phyloP scores from a whole-genome alignment of 1,140 invertebrate genomes.

The Homalodisca vitripennis region DNA sequence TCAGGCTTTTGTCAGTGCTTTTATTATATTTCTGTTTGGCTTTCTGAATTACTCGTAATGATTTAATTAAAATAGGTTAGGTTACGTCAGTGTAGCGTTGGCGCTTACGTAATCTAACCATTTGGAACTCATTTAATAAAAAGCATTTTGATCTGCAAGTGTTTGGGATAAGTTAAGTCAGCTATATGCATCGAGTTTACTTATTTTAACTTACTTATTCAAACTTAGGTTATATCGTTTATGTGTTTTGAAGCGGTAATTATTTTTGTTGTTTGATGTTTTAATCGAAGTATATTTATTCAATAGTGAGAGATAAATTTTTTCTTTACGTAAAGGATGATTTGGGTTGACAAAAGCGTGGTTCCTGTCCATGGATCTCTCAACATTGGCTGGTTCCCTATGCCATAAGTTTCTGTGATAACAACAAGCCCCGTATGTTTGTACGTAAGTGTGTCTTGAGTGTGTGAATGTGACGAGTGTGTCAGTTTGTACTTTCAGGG shows the following conservation, averaged over 20 bases:
- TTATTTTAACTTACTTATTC: background rate
- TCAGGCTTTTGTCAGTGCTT: too few relatives aligned
- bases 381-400: conserved; percentile 21
- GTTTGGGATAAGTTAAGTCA: too few relatives aligned
- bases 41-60: too few relatives aligned
- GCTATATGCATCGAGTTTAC: background rate
- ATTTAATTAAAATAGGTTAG: too few relatives aligned
- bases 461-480: background rate
- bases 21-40: too few relatives aligned
- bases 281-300: background rate
- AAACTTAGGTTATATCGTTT: background rate
- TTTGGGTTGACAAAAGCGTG: background rate
- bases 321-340: background rate
- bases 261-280: background rate
- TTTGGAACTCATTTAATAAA: too few relatives aligned
- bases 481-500: background rate
- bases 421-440: background rate
- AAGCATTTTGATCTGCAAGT: too few relatives aligned
- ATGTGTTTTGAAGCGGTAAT: background rate
- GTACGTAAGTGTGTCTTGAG: background rate
- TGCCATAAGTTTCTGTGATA: conserved; percentile 22
- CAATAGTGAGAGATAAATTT: background rate
- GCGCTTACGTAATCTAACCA: too few relatives aligned
- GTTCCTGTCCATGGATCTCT: conserved; percentile 14
- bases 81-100: too few relatives aligned